Base-by-base conservation (phyloP, 2,888 invertebrate genomes). In the Eristalis arbustorum region DNA sequence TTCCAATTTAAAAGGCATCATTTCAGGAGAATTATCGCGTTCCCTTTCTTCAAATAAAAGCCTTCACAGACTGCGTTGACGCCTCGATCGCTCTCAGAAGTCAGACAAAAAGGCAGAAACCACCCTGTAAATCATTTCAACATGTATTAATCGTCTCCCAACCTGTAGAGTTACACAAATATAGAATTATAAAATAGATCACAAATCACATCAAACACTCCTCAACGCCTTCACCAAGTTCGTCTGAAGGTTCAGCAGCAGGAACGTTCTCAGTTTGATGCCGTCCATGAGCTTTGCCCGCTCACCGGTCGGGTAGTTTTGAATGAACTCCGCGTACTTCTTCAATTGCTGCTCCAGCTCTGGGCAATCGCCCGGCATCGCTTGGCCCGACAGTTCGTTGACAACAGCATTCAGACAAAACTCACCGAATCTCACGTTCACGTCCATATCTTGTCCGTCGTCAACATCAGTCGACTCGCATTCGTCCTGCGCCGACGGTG, bases 231-330 rank as follows among this genome's bases (percentile, higher is more conserved):
- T 23, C 18, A 91, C 63, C 66, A 92, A 89, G 88, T 91, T 90
- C 4, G 89, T 91, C 84, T 92, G 92, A 77, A 92, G 88, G 28
- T 90, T 90, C 11, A 92, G 56, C 25, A 92, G 79, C 73, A 92
- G 74, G 73, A 88, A 90, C 0, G 89, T 88, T 6, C 93, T 90
- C 42, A 89, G 80, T 56, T 88, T 83, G n/a, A 37, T 59, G 13
- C 80, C 72, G 0, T 61, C 34, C 22, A 90, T 77, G n/a, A 84
- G 71, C 0, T 69, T 71, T 0, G 72, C 61, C 18, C 89, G 79
- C 0, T 63, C 37, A 0, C 57, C 40, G 0, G 88, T 71, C 1
- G 85, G 80, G 67, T 90, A 83, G 0, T 81, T 67, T 13, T 87
- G 77, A 34, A 89, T 85, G 63, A 89, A 91, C 0, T 88, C 63